phyloP scores from a whole-genome alignment of 2,888 invertebrate species.

The Magallana nippona region DNA sequence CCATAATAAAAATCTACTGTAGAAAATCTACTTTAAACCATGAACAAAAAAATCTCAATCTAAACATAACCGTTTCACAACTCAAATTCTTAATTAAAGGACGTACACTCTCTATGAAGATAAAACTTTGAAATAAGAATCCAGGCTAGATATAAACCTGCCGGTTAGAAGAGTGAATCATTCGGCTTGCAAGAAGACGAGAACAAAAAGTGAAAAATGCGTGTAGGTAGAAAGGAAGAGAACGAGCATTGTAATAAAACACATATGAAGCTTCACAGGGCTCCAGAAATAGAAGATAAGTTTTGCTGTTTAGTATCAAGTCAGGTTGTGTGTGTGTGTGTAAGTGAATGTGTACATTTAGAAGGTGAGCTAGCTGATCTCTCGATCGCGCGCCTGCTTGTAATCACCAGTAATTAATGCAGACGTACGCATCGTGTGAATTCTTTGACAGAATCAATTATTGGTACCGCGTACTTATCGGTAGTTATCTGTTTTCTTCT shows the following conservation, averaged over 20 bases:
- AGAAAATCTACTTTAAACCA: not conserved
- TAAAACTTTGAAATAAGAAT: not conserved
- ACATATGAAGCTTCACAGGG: slow-evolving; percentile 30
- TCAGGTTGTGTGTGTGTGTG: not conserved
- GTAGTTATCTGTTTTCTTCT: too few relatives aligned
- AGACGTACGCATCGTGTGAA: not conserved
- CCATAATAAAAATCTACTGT: not conserved
- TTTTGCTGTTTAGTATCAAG: not conserved
- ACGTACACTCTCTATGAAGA: not conserved
- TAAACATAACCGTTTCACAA: not conserved
- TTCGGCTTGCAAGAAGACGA: not conserved
- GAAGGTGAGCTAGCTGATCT: not conserved
- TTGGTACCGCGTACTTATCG: too few relatives aligned
- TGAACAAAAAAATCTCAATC: not conserved
- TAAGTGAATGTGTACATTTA: not conserved
- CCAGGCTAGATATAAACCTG: not conserved
- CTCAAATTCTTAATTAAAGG: not conserved
- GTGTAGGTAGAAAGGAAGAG: slow-evolving; percentile 14
- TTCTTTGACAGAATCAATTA: too few relatives aligned
- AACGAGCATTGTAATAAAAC: slow-evolving; percentile 12
- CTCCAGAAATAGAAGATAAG: slow-evolving; percentile 22
- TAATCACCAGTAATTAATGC: not conserved
- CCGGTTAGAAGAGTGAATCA: slow-evolving; percentile 18
- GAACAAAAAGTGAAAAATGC: slow-evolving; percentile 10
- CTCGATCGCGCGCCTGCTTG: not conserved